Evolutionary conservation across 1,140 invertebrate genomes (phyloP), one percentile per base, ranked within the genome.

Genomic region (Hyles euphorbiae): DNA sequence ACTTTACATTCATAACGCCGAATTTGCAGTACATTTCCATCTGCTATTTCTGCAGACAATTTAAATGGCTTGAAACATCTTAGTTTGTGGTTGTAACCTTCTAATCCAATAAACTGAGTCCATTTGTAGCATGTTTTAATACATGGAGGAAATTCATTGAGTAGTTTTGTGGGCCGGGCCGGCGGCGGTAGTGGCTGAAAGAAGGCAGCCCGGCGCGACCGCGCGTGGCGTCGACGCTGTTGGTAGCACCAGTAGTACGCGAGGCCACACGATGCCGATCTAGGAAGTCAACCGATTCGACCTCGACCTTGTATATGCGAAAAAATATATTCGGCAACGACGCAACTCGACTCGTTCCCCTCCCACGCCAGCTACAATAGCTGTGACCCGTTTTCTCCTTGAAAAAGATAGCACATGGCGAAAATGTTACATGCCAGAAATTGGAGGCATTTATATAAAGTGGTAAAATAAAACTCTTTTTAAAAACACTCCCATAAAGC

Each of bases 211-310:
- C 45, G 22, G 43, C 48, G 43, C 53, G 58, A 56, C 64, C 45
- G 59, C 46, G 53, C 32, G 44, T 33, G 47, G 47, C 47, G 47
- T 40, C 36, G 36, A 40, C 36, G 36, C 36, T 22, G 36, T 5
- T 8, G 36, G 36, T 40, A 40, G 36, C 36, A 40, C 36, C 36
- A 40, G 36, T 40, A 40, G 8, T 40, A 40, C 61, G 58, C 70
- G 70, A 78, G 78, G 79, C 67, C 79, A 63, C 56, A 12, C 58
- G 59, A 54, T 46, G 63, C 65, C 76, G 74, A 76, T 82, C 81
- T 83, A 86, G 85, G 85, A 88, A 88, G 83, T 86, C 79, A 82
- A 88, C 68, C 75, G 75, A 74, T 79, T 61, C 68, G 77, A 81
- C 83, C 82, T 87, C 77, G 83, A 84, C 83, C 82, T 88, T 85